Evolutionary conservation across 2,888 invertebrate genomes (phyloP), one percentile per base, ranked within the genome.

Genomic region (Agrotis puta): DNA sequence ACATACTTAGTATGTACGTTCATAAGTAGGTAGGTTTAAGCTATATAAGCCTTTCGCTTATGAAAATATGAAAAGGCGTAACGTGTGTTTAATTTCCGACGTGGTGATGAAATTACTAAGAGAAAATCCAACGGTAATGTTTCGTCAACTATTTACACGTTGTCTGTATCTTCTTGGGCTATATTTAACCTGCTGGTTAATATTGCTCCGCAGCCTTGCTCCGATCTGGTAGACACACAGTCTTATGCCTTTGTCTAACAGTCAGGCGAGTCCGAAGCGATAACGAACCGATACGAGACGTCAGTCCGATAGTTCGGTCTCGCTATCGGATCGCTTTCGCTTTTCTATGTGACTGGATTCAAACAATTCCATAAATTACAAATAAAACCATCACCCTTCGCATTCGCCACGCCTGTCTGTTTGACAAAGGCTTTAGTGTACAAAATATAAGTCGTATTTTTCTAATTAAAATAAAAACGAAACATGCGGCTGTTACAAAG

Each of bases 41-140:
- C 22, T 56, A 22, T 33, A 50, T 48, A 66, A 18, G 67, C 50
- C 33, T 18, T 51, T 51, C 20, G 43, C 51, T 50, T 24, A 66
- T n/a, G 43, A 67, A 51, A 68, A 18, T 20, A 67, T 43, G 18
- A 20, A 67, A 24, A 67, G 27, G 20, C 20, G 20, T 20, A 67
- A 51, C 27, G 18, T 2, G 2, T 39, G 16, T n/a, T 67, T 43
- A 67, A 43, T 51, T 51, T 43, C 27, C 67, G 24, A 24, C 3
- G 48, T 43, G 3, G 20, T 7, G 14, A 43, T 16, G 50, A 66
- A 56, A 66, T 64, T 33, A 56, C 33, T 65, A 16, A 16, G 16
- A 39, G 22, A 50, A 50, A 50, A 66, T 24, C 14, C 13, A 65
- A 33, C 7, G 24, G 13, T 13, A 47, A 62, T 13, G 13, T 59